Percentiles rank a stretch among this genome's conserved stretches.
These are phyloP conservation scores for Cyclophora punctaria DNA, from an alignment of 2,888 invertebrate species.

Conservation along the genomic window DNA sequence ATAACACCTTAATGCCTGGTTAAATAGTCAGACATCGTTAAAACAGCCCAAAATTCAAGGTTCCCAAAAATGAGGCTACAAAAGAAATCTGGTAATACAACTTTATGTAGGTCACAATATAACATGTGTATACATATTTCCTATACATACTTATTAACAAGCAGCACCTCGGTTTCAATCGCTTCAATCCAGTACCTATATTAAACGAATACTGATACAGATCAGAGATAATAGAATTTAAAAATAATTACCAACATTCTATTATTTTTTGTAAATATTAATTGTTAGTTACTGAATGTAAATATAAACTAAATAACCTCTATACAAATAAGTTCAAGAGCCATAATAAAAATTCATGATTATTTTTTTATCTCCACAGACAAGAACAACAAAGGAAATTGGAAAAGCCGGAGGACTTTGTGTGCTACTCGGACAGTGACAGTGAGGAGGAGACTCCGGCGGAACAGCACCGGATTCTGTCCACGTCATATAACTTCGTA, in stretches of 20 bases:
- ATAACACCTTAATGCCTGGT: no score
- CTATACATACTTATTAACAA: no score
- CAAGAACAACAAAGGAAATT: conserved; percentile 85
- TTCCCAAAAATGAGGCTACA: neutral
- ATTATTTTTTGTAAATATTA: no score
- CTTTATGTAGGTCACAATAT: neutral
- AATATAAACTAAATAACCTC: no score
- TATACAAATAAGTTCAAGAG: no score
- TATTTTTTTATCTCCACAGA: conserved; percentile 42
- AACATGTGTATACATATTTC: no score
- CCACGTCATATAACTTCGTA: conserved; percentile 89
- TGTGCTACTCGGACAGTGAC: conserved; percentile 90
- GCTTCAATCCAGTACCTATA: no score
- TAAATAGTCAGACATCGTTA: neutral
- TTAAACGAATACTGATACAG: no score
- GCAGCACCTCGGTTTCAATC: no score
- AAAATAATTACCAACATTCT: no score
- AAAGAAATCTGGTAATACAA: conserved; percentile 1
- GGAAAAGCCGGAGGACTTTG: conserved; percentile 92
- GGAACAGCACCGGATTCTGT: conserved; percentile 81
- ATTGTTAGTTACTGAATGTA: no score
- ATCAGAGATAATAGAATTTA: no score
- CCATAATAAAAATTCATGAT: neutral
- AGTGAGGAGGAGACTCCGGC: conserved; percentile 87
- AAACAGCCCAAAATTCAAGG: conserved; percentile 1